Percentiles rank a stretch among this genome's conserved stretches.
Conservation (phyloP, 2,888 invertebrate species). For the Rhopalosiphum nymphaeae region DNA sequence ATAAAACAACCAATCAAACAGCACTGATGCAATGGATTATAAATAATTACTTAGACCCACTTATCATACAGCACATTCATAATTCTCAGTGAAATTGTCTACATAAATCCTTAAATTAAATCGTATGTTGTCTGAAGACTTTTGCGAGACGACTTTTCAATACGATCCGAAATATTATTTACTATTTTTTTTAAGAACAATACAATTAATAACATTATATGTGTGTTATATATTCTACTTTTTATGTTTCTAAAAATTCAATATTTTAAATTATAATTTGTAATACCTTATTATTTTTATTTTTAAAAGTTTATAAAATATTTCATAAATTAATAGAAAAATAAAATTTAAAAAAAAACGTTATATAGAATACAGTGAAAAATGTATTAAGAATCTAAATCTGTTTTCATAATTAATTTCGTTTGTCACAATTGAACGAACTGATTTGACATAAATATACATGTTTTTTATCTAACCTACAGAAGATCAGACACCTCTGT, state of each 20-base stretch:
- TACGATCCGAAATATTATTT: background rate
- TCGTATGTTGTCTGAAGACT: background rate
- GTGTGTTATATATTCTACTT: background rate
- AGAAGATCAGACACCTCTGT: background rate
- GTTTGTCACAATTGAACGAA: background rate
- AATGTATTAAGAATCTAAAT: no score
- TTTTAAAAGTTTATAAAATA: no score
- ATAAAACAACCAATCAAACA: background rate
- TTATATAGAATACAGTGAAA: no score
- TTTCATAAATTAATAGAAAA: no score
- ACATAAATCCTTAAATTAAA: background rate
- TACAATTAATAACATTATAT: background rate
- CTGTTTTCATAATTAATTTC: no score
- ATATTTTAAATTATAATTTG: background rate
- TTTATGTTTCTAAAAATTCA: background rate
- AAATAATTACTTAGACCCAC: background rate
- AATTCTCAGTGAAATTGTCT: background rate
- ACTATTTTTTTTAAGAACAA: background rate
- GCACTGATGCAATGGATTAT: background rate
- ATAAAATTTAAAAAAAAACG: no score
- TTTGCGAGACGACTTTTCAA: background rate
- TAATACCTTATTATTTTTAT: background rate
- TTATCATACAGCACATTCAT: background rate
- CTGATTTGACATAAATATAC: no score
- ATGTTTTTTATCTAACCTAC: background rate